Conservation (phyloP, 2,113 vertebrate genomes). For the Lepus timidus region DNA sequence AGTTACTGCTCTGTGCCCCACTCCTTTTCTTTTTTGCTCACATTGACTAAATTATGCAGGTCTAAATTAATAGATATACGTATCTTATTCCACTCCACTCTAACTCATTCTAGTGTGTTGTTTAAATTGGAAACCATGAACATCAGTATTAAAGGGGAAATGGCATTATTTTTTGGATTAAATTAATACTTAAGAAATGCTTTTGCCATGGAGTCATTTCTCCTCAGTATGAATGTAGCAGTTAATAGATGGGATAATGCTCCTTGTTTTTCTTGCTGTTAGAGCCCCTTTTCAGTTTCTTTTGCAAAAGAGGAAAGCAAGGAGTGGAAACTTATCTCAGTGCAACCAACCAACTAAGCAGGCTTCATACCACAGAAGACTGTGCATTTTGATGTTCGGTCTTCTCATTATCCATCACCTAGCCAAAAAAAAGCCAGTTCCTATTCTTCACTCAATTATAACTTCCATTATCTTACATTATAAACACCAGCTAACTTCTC, state of each 20-base stretch:
- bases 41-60: not conserved
- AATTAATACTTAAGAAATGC: not conserved
- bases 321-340: not conserved
- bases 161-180: not conserved
- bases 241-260: not conserved
- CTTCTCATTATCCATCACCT: not conserved
- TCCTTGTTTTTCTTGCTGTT: not conserved
- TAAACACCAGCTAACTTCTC: not conserved
- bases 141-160: not conserved
- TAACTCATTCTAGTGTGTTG: not conserved
- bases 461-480: not conserved
- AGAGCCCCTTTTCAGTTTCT: not conserved
- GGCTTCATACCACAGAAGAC: too few relatives aligned
- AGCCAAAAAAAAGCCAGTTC: not conserved
- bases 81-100: not conserved
- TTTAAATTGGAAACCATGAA: constrained; percentile 20
- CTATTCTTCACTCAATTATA: too few relatives aligned
- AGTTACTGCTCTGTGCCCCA: not conserved
- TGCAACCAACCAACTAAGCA: not conserved
- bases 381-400: accelerated
- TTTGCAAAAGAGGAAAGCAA: not conserved
- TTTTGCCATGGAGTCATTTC: not conserved
- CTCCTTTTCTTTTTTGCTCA: not conserved
- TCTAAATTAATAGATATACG: not conserved
- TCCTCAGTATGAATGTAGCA: not conserved